These are phyloP conservation scores for Anguilla japonica DNA, from an alignment of 2,113 vertebrate species.

Conservation along the genomic window DNA sequence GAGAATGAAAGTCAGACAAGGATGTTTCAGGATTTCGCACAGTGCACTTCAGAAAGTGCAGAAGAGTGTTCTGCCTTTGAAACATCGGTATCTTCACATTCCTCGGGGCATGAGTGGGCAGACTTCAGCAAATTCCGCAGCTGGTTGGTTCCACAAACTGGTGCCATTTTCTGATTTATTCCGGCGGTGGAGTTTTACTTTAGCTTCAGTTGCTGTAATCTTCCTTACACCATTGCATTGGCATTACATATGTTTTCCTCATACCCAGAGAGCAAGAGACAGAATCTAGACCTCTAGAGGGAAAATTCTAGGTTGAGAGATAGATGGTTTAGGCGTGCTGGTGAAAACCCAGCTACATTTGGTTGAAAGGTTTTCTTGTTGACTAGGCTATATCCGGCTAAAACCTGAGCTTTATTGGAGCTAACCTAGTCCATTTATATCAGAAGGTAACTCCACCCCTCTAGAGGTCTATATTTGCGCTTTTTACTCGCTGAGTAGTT, in stretches of 20 bases:
- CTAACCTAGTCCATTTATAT: no score
- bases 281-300: no score
- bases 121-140: not conserved
- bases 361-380: no score
- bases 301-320: no score
- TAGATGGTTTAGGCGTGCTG: no score
- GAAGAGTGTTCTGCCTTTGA: not conserved
- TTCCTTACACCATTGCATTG: not conserved
- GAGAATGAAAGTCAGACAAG: slow-evolving; percentile 12
- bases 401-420: no score
- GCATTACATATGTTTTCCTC: not conserved
- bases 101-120: not conserved
- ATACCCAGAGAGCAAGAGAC: not conserved
- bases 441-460: no score
- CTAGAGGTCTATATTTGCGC: no score
- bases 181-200: not conserved
- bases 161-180: not conserved
- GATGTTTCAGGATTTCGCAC: slow-evolving; percentile 1
- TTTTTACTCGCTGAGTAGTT: no score
- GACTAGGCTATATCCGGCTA: no score
- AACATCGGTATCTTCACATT: not conserved
- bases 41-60: not conserved
- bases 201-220: not conserved
- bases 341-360: no score
- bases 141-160: not conserved